Conservation (phyloP, 2,888 invertebrate species). For the Napeogenes sylphis region DNA sequence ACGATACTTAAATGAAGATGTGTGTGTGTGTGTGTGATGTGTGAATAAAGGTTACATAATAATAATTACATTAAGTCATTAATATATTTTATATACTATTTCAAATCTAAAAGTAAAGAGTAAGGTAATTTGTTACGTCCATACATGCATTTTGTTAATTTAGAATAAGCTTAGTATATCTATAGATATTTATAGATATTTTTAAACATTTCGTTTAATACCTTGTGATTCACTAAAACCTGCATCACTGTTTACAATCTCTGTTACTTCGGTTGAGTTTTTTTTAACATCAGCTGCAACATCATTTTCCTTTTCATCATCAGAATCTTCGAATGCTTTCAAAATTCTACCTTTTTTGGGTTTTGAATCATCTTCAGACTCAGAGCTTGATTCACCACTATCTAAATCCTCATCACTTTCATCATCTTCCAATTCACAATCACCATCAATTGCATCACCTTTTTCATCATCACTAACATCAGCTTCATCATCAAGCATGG, state of each 20-base stretch:
- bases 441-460: conserved; percentile 31
- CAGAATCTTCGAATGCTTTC: conserved; percentile 72
- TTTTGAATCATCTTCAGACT: conserved; percentile 49
- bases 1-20: too few species aligned
- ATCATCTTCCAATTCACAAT: conserved; percentile 39
- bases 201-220: conserved; percentile 28
- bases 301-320: conserved; percentile 48
- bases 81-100: too few species aligned
- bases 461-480: conserved; percentile 42
- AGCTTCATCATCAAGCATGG: conserved; percentile 71
- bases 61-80: too few species aligned
- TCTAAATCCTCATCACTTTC: conserved; percentile 45
- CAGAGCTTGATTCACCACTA: conserved; percentile 50
- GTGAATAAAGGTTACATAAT: too few species aligned
- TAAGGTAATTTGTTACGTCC: too few species aligned
- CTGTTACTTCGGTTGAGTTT: not conserved
- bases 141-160: too few species aligned
- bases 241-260: conserved; percentile 20
- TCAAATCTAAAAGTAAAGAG: too few species aligned
- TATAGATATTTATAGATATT: not conserved
- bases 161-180: too few species aligned
- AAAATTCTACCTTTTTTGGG: conserved; percentile 64
- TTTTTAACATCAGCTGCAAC: conserved; percentile 9
- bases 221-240: conserved; percentile 50
- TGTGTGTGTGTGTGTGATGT: too few species aligned